phyloP scores from a whole-genome alignment of 23 tunicate species.

The Corella eumyota region DNA sequence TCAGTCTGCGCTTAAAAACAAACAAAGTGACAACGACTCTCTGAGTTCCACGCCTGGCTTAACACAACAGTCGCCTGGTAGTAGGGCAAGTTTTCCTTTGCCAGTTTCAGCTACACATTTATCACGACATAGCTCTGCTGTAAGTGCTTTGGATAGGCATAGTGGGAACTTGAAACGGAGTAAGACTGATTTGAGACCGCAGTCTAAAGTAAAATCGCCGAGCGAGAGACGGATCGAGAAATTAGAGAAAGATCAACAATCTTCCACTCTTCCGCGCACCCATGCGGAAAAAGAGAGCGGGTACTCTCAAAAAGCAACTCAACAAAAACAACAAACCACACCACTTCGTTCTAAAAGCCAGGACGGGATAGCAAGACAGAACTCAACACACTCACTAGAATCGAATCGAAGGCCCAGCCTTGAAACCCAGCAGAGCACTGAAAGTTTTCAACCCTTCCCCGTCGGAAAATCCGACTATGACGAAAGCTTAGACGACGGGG shows the following conservation, averaged over 20 bases:
- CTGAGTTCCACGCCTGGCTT: constrained; percentile 24
- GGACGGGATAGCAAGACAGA: too few relatives aligned
- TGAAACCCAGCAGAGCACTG: too few relatives aligned
- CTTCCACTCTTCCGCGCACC: constrained; percentile 27
- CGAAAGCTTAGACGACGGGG: constrained; percentile 33
- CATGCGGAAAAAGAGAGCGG: constrained; percentile 3
- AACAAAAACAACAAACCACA: too few relatives aligned
- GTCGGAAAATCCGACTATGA: constrained; percentile 13
- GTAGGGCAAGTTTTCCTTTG: constrained; percentile 41
- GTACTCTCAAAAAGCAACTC: too few relatives aligned
- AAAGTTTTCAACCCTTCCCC: too few relatives aligned
- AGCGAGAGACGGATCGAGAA: constrained; percentile 13
- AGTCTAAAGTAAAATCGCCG: constrained; percentile 18
- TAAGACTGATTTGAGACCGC: constrained; percentile 9
- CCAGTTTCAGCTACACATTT: constrained; percentile 32
- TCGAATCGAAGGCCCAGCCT: too few relatives aligned
- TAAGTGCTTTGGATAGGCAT: constrained; percentile 61
- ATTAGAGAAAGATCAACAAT: constrained; percentile 9
- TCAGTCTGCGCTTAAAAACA: too few relatives aligned
- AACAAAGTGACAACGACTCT: constrained; percentile 9
- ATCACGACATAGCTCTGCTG: constrained; percentile 73
- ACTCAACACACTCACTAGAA: too few relatives aligned
- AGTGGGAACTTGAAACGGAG: constrained; percentile 43
- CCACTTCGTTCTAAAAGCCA: too few relatives aligned
- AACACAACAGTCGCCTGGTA: constrained; percentile 26